Evolutionary conservation across 2,888 invertebrate genomes (phyloP).

Genomic region (Ectemnius lituratus): DNA sequence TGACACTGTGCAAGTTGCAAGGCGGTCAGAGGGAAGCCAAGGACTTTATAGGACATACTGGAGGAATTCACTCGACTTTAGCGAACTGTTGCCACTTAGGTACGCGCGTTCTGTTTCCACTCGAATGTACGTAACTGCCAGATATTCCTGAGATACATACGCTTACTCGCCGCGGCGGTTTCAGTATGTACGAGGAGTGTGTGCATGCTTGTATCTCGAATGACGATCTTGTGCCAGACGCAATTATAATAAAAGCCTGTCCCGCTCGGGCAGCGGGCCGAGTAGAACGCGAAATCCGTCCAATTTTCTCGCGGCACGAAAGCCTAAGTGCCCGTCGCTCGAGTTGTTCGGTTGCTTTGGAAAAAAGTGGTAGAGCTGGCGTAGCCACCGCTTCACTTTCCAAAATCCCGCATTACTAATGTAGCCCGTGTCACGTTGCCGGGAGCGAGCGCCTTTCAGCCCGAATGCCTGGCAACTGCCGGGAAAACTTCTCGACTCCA

Average conservation of each 20-base stretch:
- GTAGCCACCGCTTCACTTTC: no score
- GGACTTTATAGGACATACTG: not conserved
- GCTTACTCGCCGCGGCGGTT: conserved; percentile 8
- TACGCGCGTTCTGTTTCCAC: conserved; percentile 2
- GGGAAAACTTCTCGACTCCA: no score
- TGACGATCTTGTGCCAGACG: conserved; percentile 12
- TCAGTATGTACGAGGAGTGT: not conserved
- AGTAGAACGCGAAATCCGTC: conserved; percentile 17
- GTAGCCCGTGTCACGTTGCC: no score
- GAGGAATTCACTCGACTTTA: conserved; percentile 2
- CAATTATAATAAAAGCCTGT: conserved; percentile 27
- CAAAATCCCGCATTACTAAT: no score
- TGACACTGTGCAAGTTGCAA: no score
- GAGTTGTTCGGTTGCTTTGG: no score
- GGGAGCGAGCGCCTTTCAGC: no score
- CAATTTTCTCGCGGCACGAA: conserved; percentile 27
- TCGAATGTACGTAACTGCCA: not conserved
- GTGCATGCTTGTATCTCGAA: not conserved
- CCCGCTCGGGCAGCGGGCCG: not conserved
- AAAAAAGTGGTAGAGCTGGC: no score
- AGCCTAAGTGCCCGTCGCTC: conserved; percentile 3
- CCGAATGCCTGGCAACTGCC: no score
- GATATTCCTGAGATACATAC: conserved; percentile 5
- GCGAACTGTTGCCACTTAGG: not conserved
- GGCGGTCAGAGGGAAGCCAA: no score